Conservation (phyloP, 2,888 invertebrate genomes). For the Lordiphosa andalusiaca region DNA sequence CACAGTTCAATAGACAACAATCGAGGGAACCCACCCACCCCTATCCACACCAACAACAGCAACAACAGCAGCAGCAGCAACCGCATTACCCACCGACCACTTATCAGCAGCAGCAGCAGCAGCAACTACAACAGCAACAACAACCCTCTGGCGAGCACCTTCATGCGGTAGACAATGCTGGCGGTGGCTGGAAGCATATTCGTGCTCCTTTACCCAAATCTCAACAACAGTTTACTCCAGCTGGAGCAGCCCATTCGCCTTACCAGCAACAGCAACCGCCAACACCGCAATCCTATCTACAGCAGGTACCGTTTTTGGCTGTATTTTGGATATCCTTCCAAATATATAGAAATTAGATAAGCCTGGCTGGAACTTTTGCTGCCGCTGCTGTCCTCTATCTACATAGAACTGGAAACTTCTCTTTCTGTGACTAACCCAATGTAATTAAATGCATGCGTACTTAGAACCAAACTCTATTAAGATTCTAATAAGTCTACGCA, state of each 20-base stretch:
- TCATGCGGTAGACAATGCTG: conserved; percentile 24
- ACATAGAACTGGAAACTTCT: conserved; percentile 27
- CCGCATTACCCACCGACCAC: conserved; percentile 15
- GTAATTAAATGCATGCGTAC: no score
- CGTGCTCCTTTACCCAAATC: conserved; percentile 57
- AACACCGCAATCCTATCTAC: conserved; percentile 40
- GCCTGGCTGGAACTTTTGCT: conserved; percentile 36
- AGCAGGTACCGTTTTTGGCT: conserved; percentile 54
- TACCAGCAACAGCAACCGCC: conserved; percentile 42
- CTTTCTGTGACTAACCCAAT: not conserved
- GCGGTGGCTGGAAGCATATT: conserved; percentile 65
- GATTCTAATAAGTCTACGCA: not conserved
- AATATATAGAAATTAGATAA: not conserved
- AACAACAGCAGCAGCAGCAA: conserved; percentile 34
- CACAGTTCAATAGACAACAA: conserved; percentile 65
- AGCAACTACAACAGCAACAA: conserved; percentile 29
- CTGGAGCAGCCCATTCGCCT: conserved; percentile 24
- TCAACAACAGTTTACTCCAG: conserved; percentile 39
- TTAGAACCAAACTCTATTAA: no score
- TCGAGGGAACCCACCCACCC: conserved; percentile 60
- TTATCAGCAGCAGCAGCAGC: conserved; percentile 38
- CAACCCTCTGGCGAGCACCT: conserved; percentile 28
- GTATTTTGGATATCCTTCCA: not conserved
- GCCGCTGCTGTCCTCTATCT: conserved; percentile 49
- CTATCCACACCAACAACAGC: conserved; percentile 33